A percentile compares a stretch with the other conserved stretches of the same genome.
These are phyloP conservation scores for Cryptotermes secundus DNA, from an alignment of 1,140 invertebrate species.

Conservation along the genomic window DNA sequence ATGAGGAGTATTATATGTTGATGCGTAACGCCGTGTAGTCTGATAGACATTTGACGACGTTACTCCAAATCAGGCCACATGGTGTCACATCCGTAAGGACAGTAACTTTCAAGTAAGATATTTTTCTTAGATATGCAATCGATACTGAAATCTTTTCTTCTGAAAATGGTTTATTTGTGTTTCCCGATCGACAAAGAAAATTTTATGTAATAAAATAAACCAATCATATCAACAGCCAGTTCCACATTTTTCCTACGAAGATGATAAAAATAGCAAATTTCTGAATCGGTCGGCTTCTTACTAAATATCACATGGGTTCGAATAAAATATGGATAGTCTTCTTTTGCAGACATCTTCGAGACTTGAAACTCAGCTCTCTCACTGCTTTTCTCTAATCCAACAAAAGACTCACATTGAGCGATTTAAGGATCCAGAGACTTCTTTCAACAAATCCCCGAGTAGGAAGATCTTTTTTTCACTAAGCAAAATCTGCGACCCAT, in stretches of 20 bases:
- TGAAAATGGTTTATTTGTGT: too few relatives aligned
- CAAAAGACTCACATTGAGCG: constrained; percentile 7
- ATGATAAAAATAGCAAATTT: neutral
- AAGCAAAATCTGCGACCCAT: neutral
- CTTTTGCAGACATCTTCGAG: constrained; percentile 10
- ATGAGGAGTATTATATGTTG: too few relatives aligned
- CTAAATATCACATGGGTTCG: neutral
- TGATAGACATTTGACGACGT: too few relatives aligned
- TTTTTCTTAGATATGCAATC: too few relatives aligned
- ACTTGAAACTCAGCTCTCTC: neutral
- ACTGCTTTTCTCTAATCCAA: neutral
- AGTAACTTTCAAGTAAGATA: too few relatives aligned
- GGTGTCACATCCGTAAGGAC: too few relatives aligned
- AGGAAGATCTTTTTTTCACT: neutral
- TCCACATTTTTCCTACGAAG: neutral
- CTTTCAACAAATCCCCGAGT: constrained; percentile 7
- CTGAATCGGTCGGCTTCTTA: neutral
- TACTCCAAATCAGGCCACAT: too few relatives aligned
- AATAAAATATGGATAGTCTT: constrained; percentile 7
- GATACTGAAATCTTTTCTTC: too few relatives aligned
- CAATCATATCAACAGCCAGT: too few relatives aligned
- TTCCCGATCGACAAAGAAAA: too few relatives aligned
- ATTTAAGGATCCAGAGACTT: neutral
- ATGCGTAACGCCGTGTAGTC: too few relatives aligned
- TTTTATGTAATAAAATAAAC: neutral